These are phyloP conservation scores for Sus cebifrons DNA, from an alignment of 2,797 vertebrate species.

Conservation along the genomic window DNA sequence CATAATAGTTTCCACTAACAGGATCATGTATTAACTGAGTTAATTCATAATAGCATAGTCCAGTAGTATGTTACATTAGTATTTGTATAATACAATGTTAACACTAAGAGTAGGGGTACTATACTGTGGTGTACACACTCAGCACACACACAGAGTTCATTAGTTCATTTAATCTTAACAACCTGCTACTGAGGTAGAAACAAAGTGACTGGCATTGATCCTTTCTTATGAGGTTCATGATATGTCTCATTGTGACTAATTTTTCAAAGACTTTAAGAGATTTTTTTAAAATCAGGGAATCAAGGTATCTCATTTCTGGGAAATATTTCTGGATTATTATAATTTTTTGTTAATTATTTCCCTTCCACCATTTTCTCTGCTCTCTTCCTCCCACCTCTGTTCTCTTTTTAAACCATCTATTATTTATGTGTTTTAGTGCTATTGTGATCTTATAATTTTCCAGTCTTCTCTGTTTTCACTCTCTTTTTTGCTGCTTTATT, in stretches of 20 bases:
- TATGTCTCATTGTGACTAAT: neutral
- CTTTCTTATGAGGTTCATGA: neutral
- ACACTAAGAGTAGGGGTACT: too few relatives aligned
- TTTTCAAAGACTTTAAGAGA: neutral
- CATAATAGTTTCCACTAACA: neutral
- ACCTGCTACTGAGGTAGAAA: neutral
- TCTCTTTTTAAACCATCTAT: neutral
- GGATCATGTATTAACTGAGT: neutral
- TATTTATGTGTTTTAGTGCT: neutral
- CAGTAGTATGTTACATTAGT: too few relatives aligned
- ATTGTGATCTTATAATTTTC: neutral
- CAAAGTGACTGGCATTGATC: too few relatives aligned
- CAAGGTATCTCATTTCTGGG: neutral
- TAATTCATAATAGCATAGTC: too few relatives aligned
- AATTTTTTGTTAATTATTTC: conserved; percentile 9
- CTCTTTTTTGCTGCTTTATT: neutral
- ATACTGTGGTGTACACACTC: neutral
- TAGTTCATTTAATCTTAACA: neutral
- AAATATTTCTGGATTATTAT: neutral
- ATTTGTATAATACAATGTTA: too few relatives aligned
- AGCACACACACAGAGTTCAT: neutral
- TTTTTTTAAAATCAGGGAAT: neutral
- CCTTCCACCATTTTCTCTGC: neutral
- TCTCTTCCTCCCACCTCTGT: neutral
- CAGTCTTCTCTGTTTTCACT: neutral